These are phyloP conservation scores for Glaucomys volans DNA, from an alignment of 2,113 vertebrate species.

Conservation along the genomic window DNA sequence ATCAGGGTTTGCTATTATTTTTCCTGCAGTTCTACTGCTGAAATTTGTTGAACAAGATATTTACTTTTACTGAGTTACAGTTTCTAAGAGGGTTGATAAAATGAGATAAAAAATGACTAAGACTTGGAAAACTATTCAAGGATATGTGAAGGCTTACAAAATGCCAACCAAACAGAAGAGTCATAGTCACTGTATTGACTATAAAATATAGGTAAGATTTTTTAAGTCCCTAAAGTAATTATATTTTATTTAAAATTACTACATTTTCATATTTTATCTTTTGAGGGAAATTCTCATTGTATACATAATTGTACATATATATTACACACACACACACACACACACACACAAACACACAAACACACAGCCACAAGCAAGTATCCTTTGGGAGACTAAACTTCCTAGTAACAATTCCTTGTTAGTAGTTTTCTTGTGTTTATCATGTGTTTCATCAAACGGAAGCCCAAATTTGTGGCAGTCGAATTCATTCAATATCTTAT, in stretches of 20 bases:
- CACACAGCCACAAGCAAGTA: not conserved
- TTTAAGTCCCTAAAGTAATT: constrained; percentile 32
- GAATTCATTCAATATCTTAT: not conserved
- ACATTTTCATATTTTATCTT: constrained; percentile 43
- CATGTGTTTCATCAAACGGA: not conserved
- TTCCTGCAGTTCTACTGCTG: not conserved
- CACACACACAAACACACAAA: not conserved
- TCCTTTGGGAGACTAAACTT: not conserved
- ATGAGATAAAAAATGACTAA: constrained; percentile 25
- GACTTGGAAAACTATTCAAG: constrained; percentile 13
- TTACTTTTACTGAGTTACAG: constrained; percentile 7
- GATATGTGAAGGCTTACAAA: constrained; percentile 15
- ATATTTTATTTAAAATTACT: constrained; percentile 57
- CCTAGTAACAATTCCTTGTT: not conserved
- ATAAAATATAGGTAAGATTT: constrained; percentile 13
- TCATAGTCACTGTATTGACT: constrained; percentile 10
- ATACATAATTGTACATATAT: not conserved
- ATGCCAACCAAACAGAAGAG: constrained; percentile 8
- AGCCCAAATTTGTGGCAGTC: not conserved
- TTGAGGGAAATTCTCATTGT: not conserved
- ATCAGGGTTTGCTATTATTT: not conserved
- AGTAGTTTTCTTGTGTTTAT: not conserved
- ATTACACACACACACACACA: not conserved
- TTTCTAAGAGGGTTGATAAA: constrained; percentile 41
- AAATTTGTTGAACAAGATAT: constrained; percentile 42